Evolutionary conservation across 1,140 invertebrate species (phyloP).

Genomic region (Formica selysi): DNA sequence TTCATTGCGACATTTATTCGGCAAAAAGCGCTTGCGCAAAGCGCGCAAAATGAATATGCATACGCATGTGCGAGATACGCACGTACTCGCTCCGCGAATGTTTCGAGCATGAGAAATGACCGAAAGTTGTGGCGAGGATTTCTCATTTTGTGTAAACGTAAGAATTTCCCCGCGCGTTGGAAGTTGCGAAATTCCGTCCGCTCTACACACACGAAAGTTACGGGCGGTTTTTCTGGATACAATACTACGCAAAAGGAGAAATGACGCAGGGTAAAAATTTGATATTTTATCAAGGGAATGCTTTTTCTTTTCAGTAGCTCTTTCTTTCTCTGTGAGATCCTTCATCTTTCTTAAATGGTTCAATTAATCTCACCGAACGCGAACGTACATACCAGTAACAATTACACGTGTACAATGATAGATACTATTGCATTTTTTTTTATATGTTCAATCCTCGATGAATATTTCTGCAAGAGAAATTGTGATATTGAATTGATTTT

Average conservation of each 20-base stretch:
- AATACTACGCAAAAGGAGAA: slow-evolving; percentile 13
- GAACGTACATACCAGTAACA: background rate
- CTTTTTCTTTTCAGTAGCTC: background rate
- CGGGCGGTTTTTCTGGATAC: slow-evolving; percentile 16
- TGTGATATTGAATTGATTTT: background rate
- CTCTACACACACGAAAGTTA: slow-evolving; percentile 40
- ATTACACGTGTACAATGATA: background rate
- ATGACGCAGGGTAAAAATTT: slow-evolving; percentile 31
- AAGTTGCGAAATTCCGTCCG: slow-evolving; percentile 37
- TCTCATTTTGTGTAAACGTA: slow-evolving; percentile 68
- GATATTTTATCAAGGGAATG: slow-evolving; percentile 23
- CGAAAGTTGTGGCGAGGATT: slow-evolving; percentile 54
- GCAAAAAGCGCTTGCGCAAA: slow-evolving; percentile 43
- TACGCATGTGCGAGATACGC: slow-evolving; percentile 66
- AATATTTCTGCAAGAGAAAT: background rate
- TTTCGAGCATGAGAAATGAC: slow-evolving; percentile 65
- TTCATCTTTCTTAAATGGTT: background rate
- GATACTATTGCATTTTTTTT: background rate
- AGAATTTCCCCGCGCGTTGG: slow-evolving; percentile 22
- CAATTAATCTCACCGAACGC: slow-evolving; percentile 1
- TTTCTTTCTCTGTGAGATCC: background rate
- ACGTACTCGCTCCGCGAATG: slow-evolving; percentile 67
- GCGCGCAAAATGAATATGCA: slow-evolving; percentile 70
- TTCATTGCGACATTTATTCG: slow-evolving; percentile 47
- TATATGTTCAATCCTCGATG: background rate